Evolutionary conservation across 2,797 vertebrate genomes (phyloP).

Genomic region (Vespertilio murinus): DNA sequence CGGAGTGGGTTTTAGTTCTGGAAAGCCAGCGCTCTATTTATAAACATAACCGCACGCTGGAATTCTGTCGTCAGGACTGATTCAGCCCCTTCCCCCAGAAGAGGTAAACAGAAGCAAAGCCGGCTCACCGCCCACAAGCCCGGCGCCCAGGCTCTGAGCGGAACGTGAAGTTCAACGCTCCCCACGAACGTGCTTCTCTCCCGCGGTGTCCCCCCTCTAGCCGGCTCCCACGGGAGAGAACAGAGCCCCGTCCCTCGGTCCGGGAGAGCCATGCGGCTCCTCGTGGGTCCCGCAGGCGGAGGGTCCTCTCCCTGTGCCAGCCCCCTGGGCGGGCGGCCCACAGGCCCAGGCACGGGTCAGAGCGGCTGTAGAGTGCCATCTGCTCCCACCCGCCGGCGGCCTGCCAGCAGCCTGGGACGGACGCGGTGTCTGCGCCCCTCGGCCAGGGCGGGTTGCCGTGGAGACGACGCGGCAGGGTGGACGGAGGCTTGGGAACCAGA

Average conservation of each 20-base stretch:
- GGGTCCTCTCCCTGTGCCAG: too few relatives aligned
- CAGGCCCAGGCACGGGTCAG: not conserved
- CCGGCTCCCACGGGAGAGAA: rapidly evolving
- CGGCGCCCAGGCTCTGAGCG: not conserved
- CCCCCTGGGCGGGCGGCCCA: rapidly evolving
- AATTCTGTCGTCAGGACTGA: constrained; percentile 47
- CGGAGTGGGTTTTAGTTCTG: not conserved
- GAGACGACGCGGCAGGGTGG: not conserved
- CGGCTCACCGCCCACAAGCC: not conserved
- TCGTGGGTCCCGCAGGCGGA: too few relatives aligned
- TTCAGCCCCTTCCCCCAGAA: constrained; percentile 61
- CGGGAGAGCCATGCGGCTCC: not conserved
- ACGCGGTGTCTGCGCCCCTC: not conserved
- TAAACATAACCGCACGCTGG: constrained; percentile 56
- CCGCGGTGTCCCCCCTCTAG: not conserved
- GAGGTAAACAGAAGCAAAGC: constrained; percentile 45
- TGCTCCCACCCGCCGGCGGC: not conserved
- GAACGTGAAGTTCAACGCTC: not conserved
- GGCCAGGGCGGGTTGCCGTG: not conserved
- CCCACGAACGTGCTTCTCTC: not conserved
- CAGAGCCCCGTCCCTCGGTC: not conserved
- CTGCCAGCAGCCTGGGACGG: rapidly evolving
- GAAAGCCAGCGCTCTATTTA: constrained; percentile 63
- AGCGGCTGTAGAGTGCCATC: rapidly evolving
- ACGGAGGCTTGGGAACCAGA: rapidly evolving